Percentiles rank a stretch among this genome's conserved stretches.
Conservation (phyloP, 1,140 invertebrate species). For the Brachionus plicatilis region DNA sequence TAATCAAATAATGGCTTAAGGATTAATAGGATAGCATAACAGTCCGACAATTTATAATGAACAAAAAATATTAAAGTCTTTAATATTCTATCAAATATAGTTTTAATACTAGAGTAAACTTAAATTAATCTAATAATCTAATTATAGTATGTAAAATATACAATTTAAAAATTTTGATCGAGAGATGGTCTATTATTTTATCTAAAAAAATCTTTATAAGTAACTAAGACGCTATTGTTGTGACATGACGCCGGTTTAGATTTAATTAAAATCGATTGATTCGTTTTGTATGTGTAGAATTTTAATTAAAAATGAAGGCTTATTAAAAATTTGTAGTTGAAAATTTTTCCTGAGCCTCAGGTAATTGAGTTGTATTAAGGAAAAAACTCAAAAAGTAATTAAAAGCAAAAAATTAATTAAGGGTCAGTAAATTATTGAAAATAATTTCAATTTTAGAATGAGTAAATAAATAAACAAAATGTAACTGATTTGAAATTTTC, state of each 20-base stretch:
- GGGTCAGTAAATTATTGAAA: conserved; percentile 18
- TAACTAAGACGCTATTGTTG: neutral
- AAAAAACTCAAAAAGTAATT: neutral
- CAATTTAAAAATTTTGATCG: neutral
- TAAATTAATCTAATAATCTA: neutral
- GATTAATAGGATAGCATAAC: conserved; percentile 4
- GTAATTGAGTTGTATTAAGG: conserved; percentile 1
- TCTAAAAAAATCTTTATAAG: neutral
- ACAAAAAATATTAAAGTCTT: neutral
- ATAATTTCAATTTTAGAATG: neutral
- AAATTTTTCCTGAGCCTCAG: neutral
- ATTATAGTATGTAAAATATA: neutral
- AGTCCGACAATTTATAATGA: neutral
- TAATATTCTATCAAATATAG: conserved; percentile 9
- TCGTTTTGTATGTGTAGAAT: neutral
- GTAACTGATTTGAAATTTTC: conserved; percentile 10
- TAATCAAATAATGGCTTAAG: conserved; percentile 7
- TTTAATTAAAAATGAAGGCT: conserved; percentile 16
- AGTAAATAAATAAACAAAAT: conserved; percentile 32
- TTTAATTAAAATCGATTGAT: neutral
- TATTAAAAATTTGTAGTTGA: neutral
- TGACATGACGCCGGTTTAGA: neutral
- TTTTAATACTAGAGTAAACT: conserved; percentile 23
- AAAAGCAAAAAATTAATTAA: conserved; percentile 23
- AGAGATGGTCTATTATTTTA: neutral